These are phyloP conservation scores for Microcebus jonahi DNA, from an alignment of 2,113 vertebrate genomes.

Conservation along the genomic window DNA sequence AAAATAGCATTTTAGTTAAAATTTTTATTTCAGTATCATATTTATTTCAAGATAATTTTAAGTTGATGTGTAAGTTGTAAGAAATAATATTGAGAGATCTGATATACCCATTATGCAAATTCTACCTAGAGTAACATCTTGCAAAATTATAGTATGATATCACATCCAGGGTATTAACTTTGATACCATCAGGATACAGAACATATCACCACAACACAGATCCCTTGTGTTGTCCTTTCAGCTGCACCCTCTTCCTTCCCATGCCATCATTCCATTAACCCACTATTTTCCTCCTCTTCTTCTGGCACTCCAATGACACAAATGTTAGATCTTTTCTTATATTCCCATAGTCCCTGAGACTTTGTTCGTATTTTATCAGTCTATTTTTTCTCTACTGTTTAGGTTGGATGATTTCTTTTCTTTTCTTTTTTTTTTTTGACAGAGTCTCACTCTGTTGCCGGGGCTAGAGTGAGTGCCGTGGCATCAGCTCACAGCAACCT, in stretches of 20 bases:
- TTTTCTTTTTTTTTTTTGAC: no score
- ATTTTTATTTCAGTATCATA: background rate
- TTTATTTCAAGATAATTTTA: background rate
- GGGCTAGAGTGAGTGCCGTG: no score
- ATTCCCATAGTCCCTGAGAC: background rate
- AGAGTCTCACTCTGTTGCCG: no score
- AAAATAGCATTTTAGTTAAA: background rate
- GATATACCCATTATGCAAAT: background rate
- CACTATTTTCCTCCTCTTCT: background rate
- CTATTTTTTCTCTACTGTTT: background rate
- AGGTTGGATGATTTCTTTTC: background rate
- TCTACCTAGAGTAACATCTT: background rate
- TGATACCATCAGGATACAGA: background rate
- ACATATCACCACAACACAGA: background rate
- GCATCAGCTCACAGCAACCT: no score
- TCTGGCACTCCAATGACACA: background rate
- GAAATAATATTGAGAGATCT: background rate
- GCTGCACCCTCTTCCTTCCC: background rate
- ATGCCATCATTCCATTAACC: background rate
- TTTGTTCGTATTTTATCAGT: background rate
- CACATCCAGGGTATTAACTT: background rate
- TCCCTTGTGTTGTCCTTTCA: background rate
- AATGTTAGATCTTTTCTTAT: background rate
- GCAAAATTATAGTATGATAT: background rate
- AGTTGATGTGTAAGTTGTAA: background rate